Evolutionary conservation across 1,140 invertebrate genomes (phyloP).

Genomic region (Rhopalosiphum maidis): DNA sequence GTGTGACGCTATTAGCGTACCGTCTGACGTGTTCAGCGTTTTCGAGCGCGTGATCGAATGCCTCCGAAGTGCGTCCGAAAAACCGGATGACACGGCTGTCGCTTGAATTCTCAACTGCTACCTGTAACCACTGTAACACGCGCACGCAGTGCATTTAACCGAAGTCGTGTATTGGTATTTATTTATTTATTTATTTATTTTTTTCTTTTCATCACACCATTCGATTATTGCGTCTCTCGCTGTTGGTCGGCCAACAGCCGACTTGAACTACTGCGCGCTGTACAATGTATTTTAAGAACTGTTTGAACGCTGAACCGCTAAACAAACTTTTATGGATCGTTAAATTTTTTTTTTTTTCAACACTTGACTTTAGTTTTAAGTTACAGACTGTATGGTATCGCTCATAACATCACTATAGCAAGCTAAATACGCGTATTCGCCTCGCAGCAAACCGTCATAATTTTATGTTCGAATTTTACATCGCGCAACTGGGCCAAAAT

Average conservation of each 20-base stretch:
- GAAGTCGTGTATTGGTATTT: neutral
- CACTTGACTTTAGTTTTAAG: neutral
- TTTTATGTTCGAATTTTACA: conserved; percentile 35
- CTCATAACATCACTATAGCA: neutral
- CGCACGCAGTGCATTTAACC: neutral
- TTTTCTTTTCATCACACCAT: neutral
- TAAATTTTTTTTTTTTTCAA: neutral
- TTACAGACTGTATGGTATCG: neutral
- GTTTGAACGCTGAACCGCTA: conserved; percentile 7
- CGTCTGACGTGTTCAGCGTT: too few species aligned
- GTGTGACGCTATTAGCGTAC: too few species aligned
- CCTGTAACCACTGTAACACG: too few species aligned
- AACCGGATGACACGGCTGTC: neutral
- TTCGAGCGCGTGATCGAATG: neutral
- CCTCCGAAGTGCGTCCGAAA: neutral
- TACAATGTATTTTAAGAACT: conserved; percentile 43
- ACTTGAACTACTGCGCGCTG: neutral
- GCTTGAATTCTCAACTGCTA: neutral
- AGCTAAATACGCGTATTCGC: neutral
- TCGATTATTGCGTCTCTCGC: neutral
- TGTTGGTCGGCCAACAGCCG: neutral
- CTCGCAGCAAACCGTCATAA: neutral
- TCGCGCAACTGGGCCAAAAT: conserved; percentile 1
- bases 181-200: too few species aligned
- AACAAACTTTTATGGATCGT: conserved; percentile 46